Evolutionary conservation across 2,797 vertebrate genomes (phyloP), one percentile per base, ranked within the genome.

Genomic region (Arctocebus calabarensis): DNA sequence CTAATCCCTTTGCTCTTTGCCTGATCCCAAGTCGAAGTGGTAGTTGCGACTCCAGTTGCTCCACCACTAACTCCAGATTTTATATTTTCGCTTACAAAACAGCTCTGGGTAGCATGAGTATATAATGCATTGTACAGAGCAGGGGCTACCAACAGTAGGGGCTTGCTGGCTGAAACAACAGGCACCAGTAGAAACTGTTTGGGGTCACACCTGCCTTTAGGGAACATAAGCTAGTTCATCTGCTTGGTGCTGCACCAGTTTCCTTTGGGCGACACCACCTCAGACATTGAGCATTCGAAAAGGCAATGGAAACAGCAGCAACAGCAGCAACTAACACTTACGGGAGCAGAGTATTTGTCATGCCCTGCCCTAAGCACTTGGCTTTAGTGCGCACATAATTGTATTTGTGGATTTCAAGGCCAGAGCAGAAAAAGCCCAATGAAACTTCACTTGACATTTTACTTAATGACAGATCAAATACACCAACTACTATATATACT

Each of bases 401-500:
- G 16, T 13, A 68, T 68, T 77, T 81, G 78, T 86, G 84, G 62
- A 82, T 81, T 74, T 94, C 81, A 93, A 95, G 68, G 52, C 37
- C 70, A 71, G 20, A 17, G 14, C 23, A 61, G 89, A n/a, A 92
- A 91, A 77, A 73, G 43, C 25, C 66, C 85, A 77, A 8, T 40
- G 29, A 84, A 81, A 91, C 43, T 89, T 95, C 91, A 86, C 61
- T 84, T 94, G 83, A 29, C 23, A 29, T 95, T 93, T 90, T 82
- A 62, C 90, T 61, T 92, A 95, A 95, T 82, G 48, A 73, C 48
- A 87, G 66, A 77, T 87, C 68, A 94, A 96, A 94, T 81, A 97
- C 95, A 84, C 77, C 84, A 88, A 88, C n/a, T 87, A n/a, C 45
- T 89, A 40, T 37, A 45, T 23, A 34, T 43, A 91, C 83, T 91